Evolutionary conservation across 2,113 vertebrate species (phyloP).

Genomic region (Chunga burmeisteri): DNA sequence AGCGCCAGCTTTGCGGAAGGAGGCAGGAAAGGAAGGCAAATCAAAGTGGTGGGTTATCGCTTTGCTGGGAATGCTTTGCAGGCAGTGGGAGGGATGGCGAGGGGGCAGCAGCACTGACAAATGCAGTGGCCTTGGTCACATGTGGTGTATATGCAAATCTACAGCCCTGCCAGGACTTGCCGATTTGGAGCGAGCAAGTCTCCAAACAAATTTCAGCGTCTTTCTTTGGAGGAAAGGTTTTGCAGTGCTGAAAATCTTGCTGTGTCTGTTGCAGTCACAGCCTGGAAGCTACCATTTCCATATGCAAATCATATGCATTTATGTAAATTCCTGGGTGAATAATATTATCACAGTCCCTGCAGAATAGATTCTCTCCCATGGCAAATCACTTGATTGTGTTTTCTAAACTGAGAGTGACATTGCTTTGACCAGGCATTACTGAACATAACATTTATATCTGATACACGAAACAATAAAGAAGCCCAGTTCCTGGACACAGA

Average conservation of each 20-base stretch:
- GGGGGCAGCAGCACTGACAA: neutral
- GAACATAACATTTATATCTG: neutral
- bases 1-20: neutral
- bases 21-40: neutral
- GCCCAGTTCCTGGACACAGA: neutral
- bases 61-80: neutral
- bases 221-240: neutral
- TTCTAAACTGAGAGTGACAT: neutral
- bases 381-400: slow-evolving; percentile 26
- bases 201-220: neutral
- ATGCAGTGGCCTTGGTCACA: neutral
- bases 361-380: neutral
- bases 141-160: accelerated
- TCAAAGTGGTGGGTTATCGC: accelerated
- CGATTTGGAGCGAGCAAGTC: accelerated
- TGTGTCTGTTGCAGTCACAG: neutral
- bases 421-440: neutral
- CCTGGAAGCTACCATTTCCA: neutral
- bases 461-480: neutral
- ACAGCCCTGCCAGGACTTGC: neutral
- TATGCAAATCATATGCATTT: slow-evolving; percentile 48
- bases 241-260: neutral
- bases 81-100: neutral
- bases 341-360: neutral
- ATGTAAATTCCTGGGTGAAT: neutral